phyloP scores from a whole-genome alignment of 2,113 vertebrate genomes.

The Pachycephala philippinensis region DNA sequence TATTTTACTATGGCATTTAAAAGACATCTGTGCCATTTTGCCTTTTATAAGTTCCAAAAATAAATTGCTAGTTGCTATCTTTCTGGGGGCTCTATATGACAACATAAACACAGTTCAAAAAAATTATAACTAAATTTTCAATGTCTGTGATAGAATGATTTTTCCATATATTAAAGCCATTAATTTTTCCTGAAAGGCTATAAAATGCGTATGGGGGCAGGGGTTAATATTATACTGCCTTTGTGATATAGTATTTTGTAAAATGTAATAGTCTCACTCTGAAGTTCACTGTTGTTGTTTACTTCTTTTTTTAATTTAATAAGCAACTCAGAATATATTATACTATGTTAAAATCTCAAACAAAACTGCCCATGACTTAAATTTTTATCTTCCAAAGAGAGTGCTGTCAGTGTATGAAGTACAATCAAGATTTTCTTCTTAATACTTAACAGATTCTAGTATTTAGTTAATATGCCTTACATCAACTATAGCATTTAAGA shows the following conservation, averaged over 20 bases:
- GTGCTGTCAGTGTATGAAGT: neutral
- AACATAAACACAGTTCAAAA: neutral
- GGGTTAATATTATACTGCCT: neutral
- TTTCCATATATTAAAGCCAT: neutral
- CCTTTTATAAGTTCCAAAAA: neutral
- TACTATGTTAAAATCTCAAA: neutral
- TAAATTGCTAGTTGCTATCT: neutral
- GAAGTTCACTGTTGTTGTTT: neutral
- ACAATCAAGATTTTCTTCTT: neutral
- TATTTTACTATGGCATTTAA: neutral
- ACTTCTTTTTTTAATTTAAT: neutral
- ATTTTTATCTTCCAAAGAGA: neutral
- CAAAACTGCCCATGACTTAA: neutral
- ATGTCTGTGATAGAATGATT: neutral
- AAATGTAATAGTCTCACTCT: neutral
- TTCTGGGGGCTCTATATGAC: neutral
- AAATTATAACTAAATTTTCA: neutral
- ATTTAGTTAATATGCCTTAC: neutral
- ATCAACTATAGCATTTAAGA: neutral
- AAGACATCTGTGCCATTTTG: neutral
- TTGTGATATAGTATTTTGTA: neutral
- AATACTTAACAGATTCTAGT: neutral
- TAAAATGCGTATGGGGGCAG: rapidly evolving
- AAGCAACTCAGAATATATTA: neutral
- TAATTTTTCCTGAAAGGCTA: neutral